These are phyloP conservation scores for Gobiocypris rarus DNA, from an alignment of 2,113 vertebrate species.

Conservation along the genomic window DNA sequence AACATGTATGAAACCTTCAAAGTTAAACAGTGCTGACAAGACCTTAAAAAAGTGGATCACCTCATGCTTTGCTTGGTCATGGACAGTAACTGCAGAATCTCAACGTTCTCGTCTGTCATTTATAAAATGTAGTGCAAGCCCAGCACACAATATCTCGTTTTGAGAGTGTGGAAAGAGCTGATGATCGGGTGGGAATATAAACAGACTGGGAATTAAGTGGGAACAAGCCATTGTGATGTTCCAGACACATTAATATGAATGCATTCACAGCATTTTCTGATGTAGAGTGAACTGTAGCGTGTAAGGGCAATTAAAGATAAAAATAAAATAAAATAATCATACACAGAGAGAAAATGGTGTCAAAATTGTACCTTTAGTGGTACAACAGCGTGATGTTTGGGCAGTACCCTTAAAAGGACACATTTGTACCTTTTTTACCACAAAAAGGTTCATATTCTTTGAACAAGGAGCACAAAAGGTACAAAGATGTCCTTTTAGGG, in stretches of 20 bases:
- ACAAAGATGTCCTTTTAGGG: too few relatives aligned
- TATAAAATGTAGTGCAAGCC: not conserved
- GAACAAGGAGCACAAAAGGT: too few relatives aligned
- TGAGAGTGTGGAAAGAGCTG: not conserved
- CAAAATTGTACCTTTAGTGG: too few relatives aligned
- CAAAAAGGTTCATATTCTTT: too few relatives aligned
- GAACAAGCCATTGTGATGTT: not conserved
- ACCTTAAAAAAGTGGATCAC: not conserved
- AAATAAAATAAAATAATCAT: too few relatives aligned
- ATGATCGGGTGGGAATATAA: not conserved
- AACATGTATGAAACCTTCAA: not conserved
- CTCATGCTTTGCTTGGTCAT: not conserved
- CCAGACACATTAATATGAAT: not conserved
- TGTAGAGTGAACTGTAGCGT: too few relatives aligned
- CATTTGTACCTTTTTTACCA: too few relatives aligned
- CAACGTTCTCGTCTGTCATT: not conserved
- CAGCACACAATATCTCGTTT: not conserved
- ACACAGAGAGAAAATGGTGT: too few relatives aligned
- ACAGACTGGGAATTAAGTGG: not conserved
- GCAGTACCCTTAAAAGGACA: too few relatives aligned
- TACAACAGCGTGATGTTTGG: too few relatives aligned
- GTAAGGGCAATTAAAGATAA: too few relatives aligned
- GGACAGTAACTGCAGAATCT: not conserved
- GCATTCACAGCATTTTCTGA: not conserved
- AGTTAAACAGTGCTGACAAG: conserved; percentile 5